Base-by-base conservation (phyloP, 2,797 vertebrate species). In the Cuniculus paca region DNA sequence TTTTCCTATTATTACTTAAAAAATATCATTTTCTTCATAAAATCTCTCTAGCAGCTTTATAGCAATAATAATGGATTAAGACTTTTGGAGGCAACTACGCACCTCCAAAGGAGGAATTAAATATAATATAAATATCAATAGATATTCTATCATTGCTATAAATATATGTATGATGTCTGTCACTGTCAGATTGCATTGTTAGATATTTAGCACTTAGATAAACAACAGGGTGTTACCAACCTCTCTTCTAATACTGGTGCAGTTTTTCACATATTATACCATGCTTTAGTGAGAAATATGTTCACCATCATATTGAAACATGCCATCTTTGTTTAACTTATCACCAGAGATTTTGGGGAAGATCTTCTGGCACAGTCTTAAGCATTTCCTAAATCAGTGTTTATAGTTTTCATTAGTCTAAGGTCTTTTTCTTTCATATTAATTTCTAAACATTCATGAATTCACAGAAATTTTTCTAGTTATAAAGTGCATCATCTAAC, bases 21-120 rank as follows among this genome's bases (percentile, higher is more conserved):
- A 91, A 84, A 94, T 95, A 11, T 88, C 48, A 83, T 88, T 60
- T 83, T 80, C 26, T 81, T 10, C 9, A 72, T 77, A 34, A 94
- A 95, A 84, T 24, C 6, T 52, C 12, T 86, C 8, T 42, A 72
- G 39, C 6, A 74, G n/a, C 9, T 84, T 92, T 68, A 58, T 28
- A 52, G 45, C 70, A 85, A 79, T 34, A 72, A 93, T 81, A 80
- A 54, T 12, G 2, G 2, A 8, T 5, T 82, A 28, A 54, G 54
- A 54, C 5, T 93, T 78, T 52, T 22, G 34, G 78, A 56, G 12
- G 2, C 83, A 61, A 93, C 93, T 68, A 50, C 26, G 6, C 14
- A 50, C 36, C 68, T 72, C 36, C 36, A 72, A 72, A 39, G 7
- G 5, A 24, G 68, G 22, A 74, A 72, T 72, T 86, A 61, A 79